phyloP scores from a whole-genome alignment of 2,888 invertebrate genomes.

The Mayetiola destructor region DNA sequence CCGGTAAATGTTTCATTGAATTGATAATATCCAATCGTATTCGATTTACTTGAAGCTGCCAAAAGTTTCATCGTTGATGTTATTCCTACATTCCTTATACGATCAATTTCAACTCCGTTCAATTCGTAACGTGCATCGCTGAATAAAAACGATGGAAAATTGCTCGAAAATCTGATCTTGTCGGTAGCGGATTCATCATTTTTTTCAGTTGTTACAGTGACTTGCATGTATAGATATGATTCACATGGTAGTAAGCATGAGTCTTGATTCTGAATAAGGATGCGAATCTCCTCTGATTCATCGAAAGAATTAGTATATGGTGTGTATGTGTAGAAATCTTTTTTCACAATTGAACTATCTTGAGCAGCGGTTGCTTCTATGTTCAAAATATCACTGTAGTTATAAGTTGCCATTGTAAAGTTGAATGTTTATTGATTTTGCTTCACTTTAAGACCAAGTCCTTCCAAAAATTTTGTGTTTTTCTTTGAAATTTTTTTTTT shows the following conservation, averaged over 20 bases:
- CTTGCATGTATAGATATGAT: slow-evolving; percentile 23
- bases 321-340: slow-evolving; percentile 23
- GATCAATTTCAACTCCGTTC: slow-evolving; percentile 28
- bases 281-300: slow-evolving; percentile 26
- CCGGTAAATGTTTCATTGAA: not conserved
- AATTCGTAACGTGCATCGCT: slow-evolving; percentile 28
- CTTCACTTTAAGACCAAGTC: slow-evolving; percentile 17
- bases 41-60: slow-evolving; percentile 22
- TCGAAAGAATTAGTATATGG: slow-evolving; percentile 22
- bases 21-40: not conserved
- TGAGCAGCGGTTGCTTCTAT: slow-evolving; percentile 16
- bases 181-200: slow-evolving; percentile 18
- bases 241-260: slow-evolving; percentile 23
- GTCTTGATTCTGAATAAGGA: slow-evolving; percentile 25
- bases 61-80: slow-evolving; percentile 28
- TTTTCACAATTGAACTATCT: slow-evolving; percentile 22
- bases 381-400: slow-evolving; percentile 19
- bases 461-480: slow-evolving; percentile 18
- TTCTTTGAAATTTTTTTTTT: slow-evolving; percentile 13
- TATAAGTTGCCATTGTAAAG: slow-evolving; percentile 2
- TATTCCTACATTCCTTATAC: slow-evolving; percentile 25
- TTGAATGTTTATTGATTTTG: slow-evolving; percentile 13
- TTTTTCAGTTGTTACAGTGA: slow-evolving; percentile 20
- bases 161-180: slow-evolving; percentile 20
- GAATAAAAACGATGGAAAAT: slow-evolving; percentile 25